Evolutionary conservation across 2,113 vertebrate genomes (phyloP).

Genomic region (Illadopsis cleaveri): DNA sequence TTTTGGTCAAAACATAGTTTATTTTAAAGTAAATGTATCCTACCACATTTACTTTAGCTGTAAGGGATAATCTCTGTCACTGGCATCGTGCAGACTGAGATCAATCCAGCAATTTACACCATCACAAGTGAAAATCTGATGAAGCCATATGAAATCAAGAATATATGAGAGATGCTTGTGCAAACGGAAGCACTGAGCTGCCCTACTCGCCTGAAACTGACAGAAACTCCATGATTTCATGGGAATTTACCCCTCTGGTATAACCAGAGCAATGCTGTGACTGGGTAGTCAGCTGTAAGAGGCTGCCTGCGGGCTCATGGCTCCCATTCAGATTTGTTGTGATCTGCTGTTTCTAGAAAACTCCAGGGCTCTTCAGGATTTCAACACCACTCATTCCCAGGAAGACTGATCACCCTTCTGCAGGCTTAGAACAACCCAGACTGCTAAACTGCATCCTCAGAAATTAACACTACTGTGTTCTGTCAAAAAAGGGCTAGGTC

Average conservation of each 20-base stretch:
- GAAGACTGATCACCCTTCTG: neutral
- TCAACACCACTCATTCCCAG: neutral
- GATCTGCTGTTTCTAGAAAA: neutral
- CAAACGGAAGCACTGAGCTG: neutral
- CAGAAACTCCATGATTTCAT: neutral
- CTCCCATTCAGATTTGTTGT: neutral
- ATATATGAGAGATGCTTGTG: neutral
- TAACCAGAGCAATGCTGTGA: neutral
- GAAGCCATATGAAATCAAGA: neutral
- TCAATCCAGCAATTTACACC: neutral
- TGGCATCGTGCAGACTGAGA: neutral
- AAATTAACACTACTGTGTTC: neutral
- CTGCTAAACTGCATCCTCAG: neutral
- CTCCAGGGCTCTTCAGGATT: neutral
- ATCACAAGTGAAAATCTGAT: neutral
- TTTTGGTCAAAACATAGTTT: neutral
- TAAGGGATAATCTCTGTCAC: neutral
- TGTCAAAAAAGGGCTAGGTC: neutral
- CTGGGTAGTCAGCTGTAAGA: neutral
- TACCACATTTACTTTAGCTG: neutral
- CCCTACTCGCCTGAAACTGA: neutral
- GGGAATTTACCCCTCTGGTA: neutral
- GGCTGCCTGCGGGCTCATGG: fast-evolving
- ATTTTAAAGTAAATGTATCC: neutral
- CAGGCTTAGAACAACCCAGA: neutral